Percentiles rank a stretch among this genome's conserved stretches.
Conservation (phyloP, 2,888 invertebrate species). For the Ormia ochracea region DNA sequence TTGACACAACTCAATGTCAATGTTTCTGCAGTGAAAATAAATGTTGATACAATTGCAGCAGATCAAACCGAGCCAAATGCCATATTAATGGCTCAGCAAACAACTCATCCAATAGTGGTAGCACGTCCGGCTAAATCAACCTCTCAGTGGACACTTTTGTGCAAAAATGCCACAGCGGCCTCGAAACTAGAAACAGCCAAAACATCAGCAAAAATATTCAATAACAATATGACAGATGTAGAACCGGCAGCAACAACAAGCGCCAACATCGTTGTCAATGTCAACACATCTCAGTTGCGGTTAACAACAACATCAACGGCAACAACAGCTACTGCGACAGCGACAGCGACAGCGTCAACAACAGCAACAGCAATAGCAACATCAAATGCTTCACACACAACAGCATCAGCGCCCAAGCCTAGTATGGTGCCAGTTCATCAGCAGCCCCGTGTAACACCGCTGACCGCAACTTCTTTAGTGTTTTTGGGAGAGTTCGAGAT, state of each 20-base stretch:
- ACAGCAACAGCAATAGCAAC: neutral
- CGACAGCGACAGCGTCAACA: neutral
- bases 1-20: slow-evolving; percentile 22
- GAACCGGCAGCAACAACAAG: neutral
- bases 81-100: neutral
- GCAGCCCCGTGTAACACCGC: slow-evolving; percentile 65
- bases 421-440: neutral
- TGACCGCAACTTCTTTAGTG: slow-evolving; percentile 68
- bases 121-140: slow-evolving; percentile 26
- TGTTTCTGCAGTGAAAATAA: slow-evolving; percentile 66
- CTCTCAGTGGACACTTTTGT: slow-evolving; percentile 70
- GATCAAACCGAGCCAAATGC: neutral
- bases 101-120: neutral
- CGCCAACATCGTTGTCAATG: slow-evolving; percentile 50
- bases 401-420: slow-evolving; percentile 1
- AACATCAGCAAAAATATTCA: neutral
- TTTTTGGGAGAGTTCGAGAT: slow-evolving; percentile 73
- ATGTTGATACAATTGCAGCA: slow-evolving; percentile 55
- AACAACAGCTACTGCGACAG: neutral
- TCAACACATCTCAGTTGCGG: slow-evolving; percentile 33
- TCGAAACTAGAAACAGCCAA: neutral
- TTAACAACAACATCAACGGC: slow-evolving; percentile 18
- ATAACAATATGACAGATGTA: neutral
- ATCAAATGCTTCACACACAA: neutral
- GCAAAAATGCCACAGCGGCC: slow-evolving; percentile 65